phyloP scores from a whole-genome alignment of 2,888 invertebrate species.

The Leptinotarsa tumamoca region DNA sequence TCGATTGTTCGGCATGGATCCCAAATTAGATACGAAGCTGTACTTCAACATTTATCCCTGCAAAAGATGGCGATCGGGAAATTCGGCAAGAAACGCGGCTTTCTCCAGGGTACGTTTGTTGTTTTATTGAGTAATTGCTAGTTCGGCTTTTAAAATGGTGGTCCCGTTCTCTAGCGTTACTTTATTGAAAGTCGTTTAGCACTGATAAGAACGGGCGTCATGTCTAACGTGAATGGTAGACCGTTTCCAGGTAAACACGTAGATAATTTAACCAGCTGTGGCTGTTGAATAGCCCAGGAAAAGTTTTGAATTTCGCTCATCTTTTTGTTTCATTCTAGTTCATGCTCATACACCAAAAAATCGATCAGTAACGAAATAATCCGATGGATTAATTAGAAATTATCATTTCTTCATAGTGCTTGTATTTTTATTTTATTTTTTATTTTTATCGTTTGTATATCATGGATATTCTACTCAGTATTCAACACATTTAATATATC shows the following conservation, averaged over 20 bases:
- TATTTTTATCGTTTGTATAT: no score
- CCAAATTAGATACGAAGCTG: conserved; percentile 32
- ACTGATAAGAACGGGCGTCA: not conserved
- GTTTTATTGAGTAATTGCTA: not conserved
- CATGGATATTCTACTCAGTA: no score
- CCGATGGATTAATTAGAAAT: no score
- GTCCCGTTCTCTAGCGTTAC: not conserved
- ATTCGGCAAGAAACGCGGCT: conserved; percentile 23
- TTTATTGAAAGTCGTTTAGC: not conserved
- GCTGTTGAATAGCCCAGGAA: not conserved
- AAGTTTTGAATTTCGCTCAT: not conserved
- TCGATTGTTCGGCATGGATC: conserved; percentile 27
- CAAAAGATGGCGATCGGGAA: conserved; percentile 36
- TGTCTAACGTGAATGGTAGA: not conserved
- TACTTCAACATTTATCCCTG: conserved; percentile 41
- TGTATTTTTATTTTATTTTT: no score
- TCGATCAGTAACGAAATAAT: no score
- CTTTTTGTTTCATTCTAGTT: no score
- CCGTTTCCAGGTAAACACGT: not conserved
- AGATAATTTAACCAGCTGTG: not conserved
- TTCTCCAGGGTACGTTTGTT: conserved; percentile 32
- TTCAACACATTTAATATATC: no score
- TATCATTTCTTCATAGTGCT: no score
- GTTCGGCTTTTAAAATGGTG: not conserved
- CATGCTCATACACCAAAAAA: no score